Evolutionary conservation across 2,113 vertebrate genomes (phyloP).

Genomic region (Heterotis niloticus): DNA sequence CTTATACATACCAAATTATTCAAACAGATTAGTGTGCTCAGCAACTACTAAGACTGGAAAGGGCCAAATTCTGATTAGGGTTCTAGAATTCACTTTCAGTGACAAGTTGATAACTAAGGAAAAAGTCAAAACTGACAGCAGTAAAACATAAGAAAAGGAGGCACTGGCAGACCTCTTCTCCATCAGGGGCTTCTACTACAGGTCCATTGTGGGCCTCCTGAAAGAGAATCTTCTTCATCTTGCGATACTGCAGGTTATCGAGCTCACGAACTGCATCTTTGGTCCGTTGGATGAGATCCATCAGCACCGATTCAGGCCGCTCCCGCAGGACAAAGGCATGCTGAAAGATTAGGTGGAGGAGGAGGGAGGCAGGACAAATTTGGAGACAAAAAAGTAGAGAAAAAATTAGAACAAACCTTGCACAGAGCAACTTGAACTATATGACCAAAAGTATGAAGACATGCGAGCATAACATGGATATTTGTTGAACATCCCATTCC

Average conservation of each 20-base stretch:
- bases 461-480: too few relatives aligned
- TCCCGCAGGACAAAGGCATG: conserved; percentile 94
- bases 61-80: conserved; percentile 55
- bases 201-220: conserved; percentile 96
- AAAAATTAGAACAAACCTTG: background rate
- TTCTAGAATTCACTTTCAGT: background rate
- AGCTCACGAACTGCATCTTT: conserved; percentile 96
- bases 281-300: conserved; percentile 95
- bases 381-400: background rate
- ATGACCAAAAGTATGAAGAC: too few relatives aligned
- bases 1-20: conserved; percentile 35
- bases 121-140: background rate
- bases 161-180: conserved; percentile 82
- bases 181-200: conserved; percentile 85
- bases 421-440: background rate
- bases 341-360: conserved; percentile 49
- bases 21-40: too few relatives aligned
- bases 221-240: conserved; percentile 99
- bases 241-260: conserved; percentile 98
- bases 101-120: background rate
- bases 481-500: too few relatives aligned
- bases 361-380: background rate
- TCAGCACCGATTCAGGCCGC: conserved; percentile 89
- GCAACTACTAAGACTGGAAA: conserved; percentile 37
- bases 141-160: background rate